Percentiles rank a stretch among this genome's conserved stretches.
phyloP scores from a whole-genome alignment of 2,113 vertebrate genomes.

The Notarius lentiginosus region DNA sequence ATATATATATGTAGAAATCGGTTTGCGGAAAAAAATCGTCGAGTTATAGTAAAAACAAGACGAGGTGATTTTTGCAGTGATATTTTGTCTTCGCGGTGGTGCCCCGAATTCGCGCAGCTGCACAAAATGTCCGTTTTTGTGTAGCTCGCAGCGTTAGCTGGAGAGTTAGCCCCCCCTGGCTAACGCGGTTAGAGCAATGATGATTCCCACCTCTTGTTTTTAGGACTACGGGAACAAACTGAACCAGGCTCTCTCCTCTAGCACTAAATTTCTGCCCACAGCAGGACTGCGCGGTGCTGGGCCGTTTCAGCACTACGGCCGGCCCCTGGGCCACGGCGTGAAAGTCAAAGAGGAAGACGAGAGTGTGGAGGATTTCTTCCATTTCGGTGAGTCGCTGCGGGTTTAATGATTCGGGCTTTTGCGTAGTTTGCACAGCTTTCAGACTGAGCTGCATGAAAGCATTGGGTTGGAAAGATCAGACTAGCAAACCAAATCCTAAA shows the following conservation, averaged over 20 bases:
- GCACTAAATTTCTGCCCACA: slow-evolving; percentile 50
- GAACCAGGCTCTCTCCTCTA: slow-evolving; percentile 55
- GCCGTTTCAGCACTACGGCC: slow-evolving; percentile 47
- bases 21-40: neutral
- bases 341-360: slow-evolving; percentile 57
- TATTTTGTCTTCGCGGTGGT: neutral
- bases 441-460: neutral
- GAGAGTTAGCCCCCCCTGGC: slow-evolving; percentile 8
- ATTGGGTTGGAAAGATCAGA: neutral
- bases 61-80: neutral
- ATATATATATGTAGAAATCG: neutral
- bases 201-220: slow-evolving; percentile 49
- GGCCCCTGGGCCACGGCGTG: slow-evolving; percentile 39
- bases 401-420: neutral
- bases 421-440: neutral
- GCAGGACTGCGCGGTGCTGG: slow-evolving; percentile 34
- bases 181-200: slow-evolving; percentile 42
- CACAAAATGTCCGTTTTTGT: slow-evolving; percentile 45
- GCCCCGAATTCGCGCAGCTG: slow-evolving; percentile 18
- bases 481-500: neutral
- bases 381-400: slow-evolving; percentile 49
- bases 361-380: slow-evolving; percentile 56
- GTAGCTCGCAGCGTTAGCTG: slow-evolving; percentile 35
- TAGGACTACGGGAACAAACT: slow-evolving; percentile 58
- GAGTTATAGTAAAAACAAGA: neutral